These are phyloP conservation scores for Lepidurus apus DNA, from an alignment of 1,140 invertebrate species.

Conservation along the genomic window DNA sequence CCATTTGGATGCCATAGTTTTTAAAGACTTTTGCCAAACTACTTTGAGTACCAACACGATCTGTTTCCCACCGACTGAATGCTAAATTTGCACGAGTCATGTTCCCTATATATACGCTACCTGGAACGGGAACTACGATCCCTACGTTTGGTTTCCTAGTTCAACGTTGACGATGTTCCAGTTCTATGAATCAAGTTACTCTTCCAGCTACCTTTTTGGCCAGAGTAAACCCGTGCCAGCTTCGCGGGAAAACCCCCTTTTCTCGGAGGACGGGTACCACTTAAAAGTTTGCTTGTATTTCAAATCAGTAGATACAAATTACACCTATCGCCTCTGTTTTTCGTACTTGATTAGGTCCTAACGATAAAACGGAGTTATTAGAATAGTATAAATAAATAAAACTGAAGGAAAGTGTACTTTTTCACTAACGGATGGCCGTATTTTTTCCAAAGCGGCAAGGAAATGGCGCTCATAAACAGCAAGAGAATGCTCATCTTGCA, in stretches of 20 bases:
- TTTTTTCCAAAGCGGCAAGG: conserved; percentile 60
- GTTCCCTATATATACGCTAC: neutral
- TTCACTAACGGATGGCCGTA: conserved; percentile 70
- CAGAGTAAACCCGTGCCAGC: conserved; percentile 19
- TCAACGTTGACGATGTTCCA: neutral
- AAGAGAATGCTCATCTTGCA: conserved; percentile 44
- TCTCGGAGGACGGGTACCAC: neutral
- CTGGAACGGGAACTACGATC: neutral
- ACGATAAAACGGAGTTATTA: neutral
- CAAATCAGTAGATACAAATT: neutral
- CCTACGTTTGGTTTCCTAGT: neutral
- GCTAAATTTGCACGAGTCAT: neutral
- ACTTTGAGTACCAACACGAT: neutral
- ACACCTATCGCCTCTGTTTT: neutral
- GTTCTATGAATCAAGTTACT: neutral
- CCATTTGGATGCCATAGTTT: neutral
- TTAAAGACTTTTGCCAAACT: neutral
- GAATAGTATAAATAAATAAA: neutral
- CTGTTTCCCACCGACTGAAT: neutral
- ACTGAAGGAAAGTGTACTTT: conserved; percentile 50
- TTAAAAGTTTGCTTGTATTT: conserved; percentile 11
- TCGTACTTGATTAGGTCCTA: conserved; percentile 5
- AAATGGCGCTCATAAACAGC: conserved; percentile 54
- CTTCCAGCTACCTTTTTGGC: neutral
- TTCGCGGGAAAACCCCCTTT: conserved; percentile 15